Evolutionary conservation across 2,888 invertebrate species (phyloP).

Genomic region (Rhamnusium bicolor): DNA sequence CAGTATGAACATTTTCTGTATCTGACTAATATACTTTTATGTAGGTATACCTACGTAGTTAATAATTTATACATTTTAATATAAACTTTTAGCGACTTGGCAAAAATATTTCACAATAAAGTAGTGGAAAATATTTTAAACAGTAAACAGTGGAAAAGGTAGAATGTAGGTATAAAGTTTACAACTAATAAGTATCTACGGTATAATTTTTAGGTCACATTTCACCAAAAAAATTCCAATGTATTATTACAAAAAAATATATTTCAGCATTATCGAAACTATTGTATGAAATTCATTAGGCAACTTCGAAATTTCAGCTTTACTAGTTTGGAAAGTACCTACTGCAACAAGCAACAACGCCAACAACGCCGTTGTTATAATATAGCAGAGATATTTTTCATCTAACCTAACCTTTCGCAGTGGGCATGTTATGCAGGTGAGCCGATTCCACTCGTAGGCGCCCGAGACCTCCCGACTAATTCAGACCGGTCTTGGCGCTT

Average conservation of each 20-base stretch:
- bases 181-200: background rate
- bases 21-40: no score
- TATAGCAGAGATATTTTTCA: slow-evolving; percentile 49
- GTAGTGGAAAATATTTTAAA: no score
- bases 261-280: slow-evolving; percentile 36
- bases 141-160: no score
- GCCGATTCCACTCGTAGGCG: slow-evolving; percentile 64
- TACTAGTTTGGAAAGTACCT: slow-evolving; percentile 40
- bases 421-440: slow-evolving; percentile 74
- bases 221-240: slow-evolving; percentile 13
- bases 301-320: slow-evolving; percentile 37
- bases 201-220: slow-evolving; percentile 20
- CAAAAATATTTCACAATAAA: no score
- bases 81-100: no score
- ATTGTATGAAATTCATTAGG: slow-evolving; percentile 43
- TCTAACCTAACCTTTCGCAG: slow-evolving; percentile 68
- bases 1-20: no score
- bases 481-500: slow-evolving; percentile 68
- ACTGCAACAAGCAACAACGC: slow-evolving; percentile 41
- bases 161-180: no score
- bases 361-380: slow-evolving; percentile 37
- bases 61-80: no score
- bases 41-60: no score
- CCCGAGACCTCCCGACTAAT: slow-evolving; percentile 66
- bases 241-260: slow-evolving; percentile 33